Conservation (phyloP, 2,888 invertebrate species). For the Danaus chrysippus region DNA sequence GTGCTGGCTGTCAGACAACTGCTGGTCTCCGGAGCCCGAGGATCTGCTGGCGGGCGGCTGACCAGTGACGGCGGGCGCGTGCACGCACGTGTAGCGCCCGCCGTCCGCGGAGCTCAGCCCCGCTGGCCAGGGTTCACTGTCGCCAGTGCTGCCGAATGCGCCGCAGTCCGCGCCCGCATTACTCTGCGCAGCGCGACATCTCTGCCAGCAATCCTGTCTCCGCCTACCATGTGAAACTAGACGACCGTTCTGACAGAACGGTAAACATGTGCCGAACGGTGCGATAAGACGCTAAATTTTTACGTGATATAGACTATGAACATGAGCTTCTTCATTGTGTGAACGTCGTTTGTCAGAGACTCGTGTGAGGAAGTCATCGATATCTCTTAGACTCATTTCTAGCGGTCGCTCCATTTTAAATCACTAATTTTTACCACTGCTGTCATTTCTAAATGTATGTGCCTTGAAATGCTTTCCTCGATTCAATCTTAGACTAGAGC, state of each 20-base stretch:
- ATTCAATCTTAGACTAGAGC: constrained; percentile 74
- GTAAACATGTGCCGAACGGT: constrained; percentile 5
- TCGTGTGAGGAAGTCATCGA: background rate
- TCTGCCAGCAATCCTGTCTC: constrained; percentile 63
- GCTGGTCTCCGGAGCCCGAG: constrained; percentile 87
- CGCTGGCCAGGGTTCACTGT: constrained; percentile 57
- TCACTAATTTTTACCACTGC: constrained; percentile 52
- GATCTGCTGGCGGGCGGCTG: constrained; percentile 83
- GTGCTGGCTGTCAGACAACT: constrained; percentile 88
- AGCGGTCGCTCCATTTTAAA: constrained; percentile 64
- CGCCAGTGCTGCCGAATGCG: constrained; percentile 63
- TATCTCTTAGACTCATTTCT: constrained; percentile 62
- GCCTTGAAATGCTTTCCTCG: constrained; percentile 78
- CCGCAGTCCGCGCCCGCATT: constrained; percentile 56
- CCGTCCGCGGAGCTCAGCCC: constrained; percentile 65
- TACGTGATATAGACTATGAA: constrained; percentile 55
- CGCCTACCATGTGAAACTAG: constrained; percentile 54
- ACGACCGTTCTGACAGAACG: constrained; percentile 56
- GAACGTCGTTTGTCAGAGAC: constrained; percentile 11
- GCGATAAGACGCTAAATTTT: background rate
- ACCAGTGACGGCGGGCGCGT: constrained; percentile 82
- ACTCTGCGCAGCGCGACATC: constrained; percentile 59
- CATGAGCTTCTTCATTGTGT: constrained; percentile 37
- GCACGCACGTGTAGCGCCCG: constrained; percentile 79
- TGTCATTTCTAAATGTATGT: constrained; percentile 78